These are phyloP conservation scores for Sesamia nonagrioides DNA, from an alignment of 1,140 invertebrate species.

Conservation along the genomic window DNA sequence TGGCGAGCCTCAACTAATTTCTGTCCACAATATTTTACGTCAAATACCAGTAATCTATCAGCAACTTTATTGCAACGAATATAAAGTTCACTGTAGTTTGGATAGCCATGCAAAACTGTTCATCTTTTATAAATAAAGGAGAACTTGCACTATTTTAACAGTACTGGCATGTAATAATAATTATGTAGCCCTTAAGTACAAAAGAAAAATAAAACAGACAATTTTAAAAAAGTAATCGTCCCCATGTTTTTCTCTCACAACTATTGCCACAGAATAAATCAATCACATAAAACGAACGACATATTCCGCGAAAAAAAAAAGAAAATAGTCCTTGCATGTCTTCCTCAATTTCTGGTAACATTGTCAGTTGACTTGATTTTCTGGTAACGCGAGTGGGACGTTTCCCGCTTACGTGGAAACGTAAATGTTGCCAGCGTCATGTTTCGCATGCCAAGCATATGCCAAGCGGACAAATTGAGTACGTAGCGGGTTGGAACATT, in stretches of 20 bases:
- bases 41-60: no score
- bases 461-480: conserved; percentile 64
- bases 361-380: conserved; percentile 59
- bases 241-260: background rate
- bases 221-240: background rate
- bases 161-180: background rate
- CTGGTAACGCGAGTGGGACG: conserved; percentile 57
- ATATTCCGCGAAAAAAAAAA: conserved; percentile 42
- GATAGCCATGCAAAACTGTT: no score
- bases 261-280: conserved; percentile 28
- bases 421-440: conserved; percentile 63
- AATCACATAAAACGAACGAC: conserved; percentile 19
- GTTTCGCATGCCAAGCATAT: conserved; percentile 59
- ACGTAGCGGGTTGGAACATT: conserved; percentile 39
- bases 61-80: no score
- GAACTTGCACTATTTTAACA: no score
- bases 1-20: no score
- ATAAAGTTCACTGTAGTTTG: no score
- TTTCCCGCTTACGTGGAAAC: conserved; percentile 55
- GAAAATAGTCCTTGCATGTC: conserved; percentile 44
- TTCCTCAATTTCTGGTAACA: conserved; percentile 52
- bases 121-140: no score
- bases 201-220: background rate
- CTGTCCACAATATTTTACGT: no score
- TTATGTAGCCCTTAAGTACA: background rate